phyloP scores from a whole-genome alignment of 1,140 invertebrate genomes.

The Ruditapes philippinarum region DNA sequence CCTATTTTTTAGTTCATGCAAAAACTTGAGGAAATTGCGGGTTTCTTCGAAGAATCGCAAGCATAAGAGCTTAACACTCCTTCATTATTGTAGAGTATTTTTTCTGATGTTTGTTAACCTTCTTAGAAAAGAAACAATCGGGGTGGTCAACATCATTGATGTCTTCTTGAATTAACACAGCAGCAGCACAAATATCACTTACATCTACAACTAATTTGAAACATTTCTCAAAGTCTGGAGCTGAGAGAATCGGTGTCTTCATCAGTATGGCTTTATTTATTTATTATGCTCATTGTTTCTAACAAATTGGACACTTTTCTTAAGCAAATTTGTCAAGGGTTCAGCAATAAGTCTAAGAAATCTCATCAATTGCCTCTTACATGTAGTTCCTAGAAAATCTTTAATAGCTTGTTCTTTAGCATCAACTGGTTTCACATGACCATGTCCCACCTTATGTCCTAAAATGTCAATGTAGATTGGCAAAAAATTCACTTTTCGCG shows the following conservation, averaged over 20 bases:
- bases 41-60: conserved; percentile 44
- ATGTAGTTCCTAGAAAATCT: too few relatives aligned
- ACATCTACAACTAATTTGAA: conserved; percentile 74
- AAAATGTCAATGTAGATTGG: too few relatives aligned
- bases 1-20: conserved; percentile 29
- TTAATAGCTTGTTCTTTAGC: too few relatives aligned
- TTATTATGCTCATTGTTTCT: too few relatives aligned
- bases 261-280: conserved; percentile 74
- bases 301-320: too few relatives aligned
- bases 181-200: conserved; percentile 65
- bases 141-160: conserved; percentile 70
- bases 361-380: too few relatives aligned
- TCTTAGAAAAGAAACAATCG: conserved; percentile 67
- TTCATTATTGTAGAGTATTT: too few relatives aligned
- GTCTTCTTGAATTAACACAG: conserved; percentile 69
- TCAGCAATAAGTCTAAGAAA: too few relatives aligned
- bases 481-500: too few relatives aligned
- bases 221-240: conserved; percentile 83
- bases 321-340: too few relatives aligned
- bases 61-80: conserved; percentile 35
- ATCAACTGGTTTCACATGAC: too few relatives aligned
- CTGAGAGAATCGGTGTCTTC: conserved; percentile 62
- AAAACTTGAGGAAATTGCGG: conserved; percentile 28
- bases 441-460: too few relatives aligned
- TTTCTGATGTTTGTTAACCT: conserved; percentile 52